Conservation (phyloP, 2,113 vertebrate genomes). For the Silurus meridionalis region DNA sequence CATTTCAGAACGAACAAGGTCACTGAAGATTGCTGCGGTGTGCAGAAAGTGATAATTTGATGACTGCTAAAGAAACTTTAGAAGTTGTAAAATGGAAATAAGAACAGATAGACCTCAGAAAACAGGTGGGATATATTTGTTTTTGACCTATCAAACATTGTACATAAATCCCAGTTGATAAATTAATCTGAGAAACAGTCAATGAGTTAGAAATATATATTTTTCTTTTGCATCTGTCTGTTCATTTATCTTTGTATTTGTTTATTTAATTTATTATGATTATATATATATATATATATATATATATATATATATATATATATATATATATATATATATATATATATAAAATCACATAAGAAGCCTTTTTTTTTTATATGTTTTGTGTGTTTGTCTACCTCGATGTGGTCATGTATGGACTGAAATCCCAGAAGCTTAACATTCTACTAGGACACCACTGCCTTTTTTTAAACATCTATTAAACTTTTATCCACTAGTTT, state of each 20-base stretch:
- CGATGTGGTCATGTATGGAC: slow-evolving; percentile 45
- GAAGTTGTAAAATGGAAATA: not conserved
- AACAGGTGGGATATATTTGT: not conserved
- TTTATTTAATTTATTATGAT: not conserved
- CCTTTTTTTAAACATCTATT: slow-evolving; percentile 20
- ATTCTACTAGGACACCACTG: slow-evolving; percentile 25
- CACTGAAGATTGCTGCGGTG: slow-evolving; percentile 28
- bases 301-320: slow-evolving; percentile 20
- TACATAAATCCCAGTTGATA: slow-evolving; percentile 41
- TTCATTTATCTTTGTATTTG: not conserved
- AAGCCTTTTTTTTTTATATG: slow-evolving; percentile 43
- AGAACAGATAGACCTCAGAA: not conserved
- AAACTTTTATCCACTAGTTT: slow-evolving; percentile 8
- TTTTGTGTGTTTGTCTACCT: slow-evolving; percentile 56
- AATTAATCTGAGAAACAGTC: slow-evolving; percentile 23
- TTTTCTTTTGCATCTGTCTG: slow-evolving; percentile 13
- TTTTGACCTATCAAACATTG: slow-evolving; percentile 26
- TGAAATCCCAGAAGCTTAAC: slow-evolving; percentile 40
- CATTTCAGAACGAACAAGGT: slow-evolving; percentile 39
- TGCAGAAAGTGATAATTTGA: not conserved
- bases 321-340: not conserved
- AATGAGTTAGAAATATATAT: slow-evolving; percentile 24
- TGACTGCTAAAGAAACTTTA: not conserved
- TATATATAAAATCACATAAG: slow-evolving; percentile 33
- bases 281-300: not conserved